Evolutionary conservation across 2,888 invertebrate species (phyloP), one percentile per base, ranked within the genome.

Genomic region (Synanthedon andrenaeformis): DNA sequence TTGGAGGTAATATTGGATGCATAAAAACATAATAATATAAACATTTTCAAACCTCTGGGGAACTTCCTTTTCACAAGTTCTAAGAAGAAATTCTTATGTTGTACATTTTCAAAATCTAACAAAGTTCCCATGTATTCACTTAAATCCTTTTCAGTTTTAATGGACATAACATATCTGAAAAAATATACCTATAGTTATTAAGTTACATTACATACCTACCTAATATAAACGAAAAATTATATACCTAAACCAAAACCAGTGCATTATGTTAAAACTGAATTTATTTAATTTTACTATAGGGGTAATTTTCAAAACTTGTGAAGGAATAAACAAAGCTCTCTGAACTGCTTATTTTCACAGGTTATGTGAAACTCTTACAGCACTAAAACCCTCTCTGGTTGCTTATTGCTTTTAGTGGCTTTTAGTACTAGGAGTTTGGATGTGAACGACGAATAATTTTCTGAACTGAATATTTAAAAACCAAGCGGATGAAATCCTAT

Each of bases 41-140:
- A 35, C 8, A 35, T 10, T 10, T 35, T 6, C 45, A n/a, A 13
- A 45, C 45, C 45, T 4, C 54, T 57, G 64, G 87, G 87, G 76
- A 90, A 89, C 51, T 89, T 79, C 60, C 82, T 84, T 55, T 89
- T 89, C 13, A 87, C 78, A 19, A 93, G 77, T 59, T 93, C 91
- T 5, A 81, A 65, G 51, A 92, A 86, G 69, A 95, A 94, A 51
- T 88, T 81, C 55, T 89, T 89, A 69, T 95, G 94, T 55, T 91
- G 89, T 4, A 89, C 79, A 62, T 91, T 91, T 53, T 89, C 90
- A 58, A 89, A 89, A 74, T 94, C 92, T 1, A 96, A 70, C 51
- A 96, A 82, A 52, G 92, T 92, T 63, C 89, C 90, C 78, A 96
- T 91, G 66, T 95, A 95, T 56, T 94, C 93, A 62, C 93, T 92